Evolutionary conservation across 2,797 vertebrate genomes (phyloP).

Genomic region (Eulemur rubriventer): DNA sequence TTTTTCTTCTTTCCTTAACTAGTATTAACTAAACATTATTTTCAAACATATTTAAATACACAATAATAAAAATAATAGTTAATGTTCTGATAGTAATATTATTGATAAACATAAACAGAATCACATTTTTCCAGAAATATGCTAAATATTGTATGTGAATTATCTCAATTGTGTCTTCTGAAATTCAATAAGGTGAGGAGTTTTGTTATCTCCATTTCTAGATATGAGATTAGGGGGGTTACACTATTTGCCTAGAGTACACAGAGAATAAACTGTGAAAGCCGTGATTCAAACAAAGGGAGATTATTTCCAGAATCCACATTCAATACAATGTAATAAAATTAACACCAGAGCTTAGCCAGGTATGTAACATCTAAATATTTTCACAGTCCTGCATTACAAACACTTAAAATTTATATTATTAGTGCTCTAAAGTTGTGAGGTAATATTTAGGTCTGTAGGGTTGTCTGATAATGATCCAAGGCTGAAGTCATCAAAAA

Average conservation of each 20-base stretch:
- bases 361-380: not conserved
- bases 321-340: not conserved
- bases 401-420: not conserved
- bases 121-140: not conserved
- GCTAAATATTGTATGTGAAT: not conserved
- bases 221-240: not conserved
- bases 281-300: not conserved
- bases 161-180: not conserved
- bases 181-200: not conserved
- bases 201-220: not conserved
- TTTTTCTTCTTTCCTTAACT: not conserved
- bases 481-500: not conserved
- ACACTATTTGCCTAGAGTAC: not conserved
- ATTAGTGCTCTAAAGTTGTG: not conserved
- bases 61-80: not conserved
- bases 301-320: not conserved
- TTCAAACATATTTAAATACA: not conserved
- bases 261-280: not conserved
- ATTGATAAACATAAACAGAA: not conserved
- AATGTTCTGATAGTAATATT: not conserved
- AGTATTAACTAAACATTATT: not conserved
- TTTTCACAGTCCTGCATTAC: not conserved
- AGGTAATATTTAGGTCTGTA: not conserved
- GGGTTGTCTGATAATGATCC: not conserved
- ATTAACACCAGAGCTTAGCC: not conserved